phyloP scores from a whole-genome alignment of 2,888 invertebrate species.

The Plemyria rubiginata region DNA sequence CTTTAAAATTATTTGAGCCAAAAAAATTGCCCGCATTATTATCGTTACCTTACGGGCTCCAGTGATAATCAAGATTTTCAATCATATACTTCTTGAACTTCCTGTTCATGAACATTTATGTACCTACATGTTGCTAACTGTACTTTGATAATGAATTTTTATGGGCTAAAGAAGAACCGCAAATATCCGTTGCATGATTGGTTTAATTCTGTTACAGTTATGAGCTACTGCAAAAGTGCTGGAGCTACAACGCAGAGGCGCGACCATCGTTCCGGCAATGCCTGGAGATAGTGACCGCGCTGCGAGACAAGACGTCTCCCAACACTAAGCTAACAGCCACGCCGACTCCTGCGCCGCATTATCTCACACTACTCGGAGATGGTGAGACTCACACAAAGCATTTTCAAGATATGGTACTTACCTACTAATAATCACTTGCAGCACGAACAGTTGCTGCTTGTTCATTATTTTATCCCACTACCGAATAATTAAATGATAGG shows the following conservation, averaged over 20 bases:
- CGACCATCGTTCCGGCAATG: slow-evolving; percentile 95
- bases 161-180: too few relatives aligned
- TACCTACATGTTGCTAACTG: too few relatives aligned
- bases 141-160: too few relatives aligned
- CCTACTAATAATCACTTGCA: background rate
- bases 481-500: background rate
- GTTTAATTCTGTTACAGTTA: slow-evolving; percentile 83
- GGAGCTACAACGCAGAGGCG: slow-evolving; percentile 92
- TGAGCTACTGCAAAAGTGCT: slow-evolving; percentile 93
- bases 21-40: too few relatives aligned
- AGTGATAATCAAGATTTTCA: too few relatives aligned
- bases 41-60: too few relatives aligned
- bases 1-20: too few relatives aligned
- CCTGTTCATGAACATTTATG: too few relatives aligned
- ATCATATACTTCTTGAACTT: too few relatives aligned
- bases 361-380: slow-evolving; percentile 74
- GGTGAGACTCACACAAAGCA: slow-evolving; percentile 54
- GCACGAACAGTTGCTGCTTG: background rate
- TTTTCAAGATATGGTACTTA: slow-evolving; percentile 1
- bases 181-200: background rate
- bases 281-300: slow-evolving; percentile 84
- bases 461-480: background rate
- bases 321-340: slow-evolving; percentile 65
- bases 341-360: slow-evolving; percentile 67
- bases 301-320: slow-evolving; percentile 69